Evolutionary conservation across 2,888 invertebrate genomes (phyloP).

Genomic region (Latrodectus hesperus): DNA sequence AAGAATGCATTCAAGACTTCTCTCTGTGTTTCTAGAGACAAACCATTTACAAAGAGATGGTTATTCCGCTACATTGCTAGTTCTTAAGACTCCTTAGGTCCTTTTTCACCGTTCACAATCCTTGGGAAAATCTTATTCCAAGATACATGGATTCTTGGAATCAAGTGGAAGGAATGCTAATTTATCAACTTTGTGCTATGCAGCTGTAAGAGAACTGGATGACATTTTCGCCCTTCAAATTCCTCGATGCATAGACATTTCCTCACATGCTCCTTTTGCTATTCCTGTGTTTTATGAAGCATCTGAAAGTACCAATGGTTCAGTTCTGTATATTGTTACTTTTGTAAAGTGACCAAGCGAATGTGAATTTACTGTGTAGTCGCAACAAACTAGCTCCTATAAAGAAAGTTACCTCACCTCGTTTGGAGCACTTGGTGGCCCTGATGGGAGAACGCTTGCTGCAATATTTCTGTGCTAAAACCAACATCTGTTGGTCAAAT

Average conservation of each 20-base stretch:
- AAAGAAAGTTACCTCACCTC: no score
- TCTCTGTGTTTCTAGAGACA: no score
- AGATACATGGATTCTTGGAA: background rate
- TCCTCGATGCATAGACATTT: slow-evolving; percentile 63
- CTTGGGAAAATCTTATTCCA: slow-evolving; percentile 63
- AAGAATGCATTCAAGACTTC: no score
- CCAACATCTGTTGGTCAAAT: no score
- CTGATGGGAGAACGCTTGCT: no score
- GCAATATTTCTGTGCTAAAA: no score
- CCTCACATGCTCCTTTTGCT: background rate
- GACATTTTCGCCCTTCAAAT: slow-evolving; percentile 23
- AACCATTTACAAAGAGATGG: background rate
- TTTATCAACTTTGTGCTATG: slow-evolving; percentile 12
- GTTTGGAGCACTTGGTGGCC: no score
- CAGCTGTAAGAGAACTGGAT: slow-evolving; percentile 14
- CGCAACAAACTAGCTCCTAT: no score
- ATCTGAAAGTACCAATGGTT: slow-evolving; percentile 70
- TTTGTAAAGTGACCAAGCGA: background rate
- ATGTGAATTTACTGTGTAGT: no score
- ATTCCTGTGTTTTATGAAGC: slow-evolving; percentile 67
- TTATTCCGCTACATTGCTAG: slow-evolving; percentile 21
- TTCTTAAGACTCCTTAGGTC: slow-evolving; percentile 69
- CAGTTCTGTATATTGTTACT: slow-evolving; percentile 68
- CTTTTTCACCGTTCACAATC: slow-evolving; percentile 59
- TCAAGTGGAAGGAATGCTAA: background rate